These are phyloP conservation scores for Lochmaea capreae DNA, from an alignment of 2,888 invertebrate genomes.

Conservation along the genomic window DNA sequence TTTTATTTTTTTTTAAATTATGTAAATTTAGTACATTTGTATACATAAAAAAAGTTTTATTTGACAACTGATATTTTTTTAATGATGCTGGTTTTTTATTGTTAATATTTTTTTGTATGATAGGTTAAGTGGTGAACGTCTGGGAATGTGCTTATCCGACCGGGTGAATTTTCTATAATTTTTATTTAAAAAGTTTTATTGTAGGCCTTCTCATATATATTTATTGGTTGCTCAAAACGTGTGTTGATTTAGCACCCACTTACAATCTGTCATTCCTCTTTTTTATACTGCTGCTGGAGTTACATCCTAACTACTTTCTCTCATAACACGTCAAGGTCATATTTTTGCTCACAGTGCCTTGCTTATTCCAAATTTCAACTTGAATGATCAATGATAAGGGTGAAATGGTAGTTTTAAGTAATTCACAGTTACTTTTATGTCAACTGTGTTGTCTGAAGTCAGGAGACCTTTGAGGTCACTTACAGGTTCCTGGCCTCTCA, in stretches of 20 bases:
- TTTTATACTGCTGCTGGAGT: no score
- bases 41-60: constrained; percentile 41
- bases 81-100: constrained; percentile 30
- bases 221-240: not conserved
- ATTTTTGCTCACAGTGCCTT: no score
- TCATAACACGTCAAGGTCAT: no score
- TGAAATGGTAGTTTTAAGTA: no score
- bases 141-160: not conserved
- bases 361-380: no score
- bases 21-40: constrained; percentile 35
- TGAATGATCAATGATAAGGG: no score
- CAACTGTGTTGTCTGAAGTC: no score
- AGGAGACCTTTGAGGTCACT: no score
- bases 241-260: not conserved
- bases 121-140: constrained; percentile 15
- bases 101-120: constrained; percentile 18
- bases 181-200: not conserved
- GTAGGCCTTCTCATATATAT: not conserved
- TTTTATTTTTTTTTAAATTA: constrained; percentile 12
- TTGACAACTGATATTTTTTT: constrained; percentile 44
- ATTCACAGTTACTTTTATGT: no score
- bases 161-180: not conserved
- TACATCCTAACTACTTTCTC: no score
- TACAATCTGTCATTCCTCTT: not conserved
- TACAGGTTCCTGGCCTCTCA: no score